Evolutionary conservation across 2,797 vertebrate species (phyloP).

Genomic region (Halcyon leucocephala): DNA sequence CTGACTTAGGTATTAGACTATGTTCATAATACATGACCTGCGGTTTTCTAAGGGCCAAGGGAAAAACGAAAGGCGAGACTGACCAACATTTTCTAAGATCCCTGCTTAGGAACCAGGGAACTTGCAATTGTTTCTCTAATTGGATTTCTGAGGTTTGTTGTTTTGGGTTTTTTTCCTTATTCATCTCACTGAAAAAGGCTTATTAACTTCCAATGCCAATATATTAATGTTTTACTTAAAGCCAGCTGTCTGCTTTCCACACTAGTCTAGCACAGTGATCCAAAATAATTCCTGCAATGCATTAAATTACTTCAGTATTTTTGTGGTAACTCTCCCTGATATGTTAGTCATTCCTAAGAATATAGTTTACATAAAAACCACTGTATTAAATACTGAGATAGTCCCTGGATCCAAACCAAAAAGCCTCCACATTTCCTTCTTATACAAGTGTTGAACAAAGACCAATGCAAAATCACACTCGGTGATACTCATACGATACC

Average conservation of each 20-base stretch:
- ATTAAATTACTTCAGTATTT: neutral
- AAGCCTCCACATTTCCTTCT: neutral
- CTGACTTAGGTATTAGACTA: slow-evolving; percentile 5
- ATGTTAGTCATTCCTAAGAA: neutral
- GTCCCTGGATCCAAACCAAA: neutral
- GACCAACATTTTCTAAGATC: neutral
- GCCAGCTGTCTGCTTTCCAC: neutral
- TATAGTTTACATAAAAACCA: neutral
- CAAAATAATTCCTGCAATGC: neutral
- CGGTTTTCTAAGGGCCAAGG: neutral
- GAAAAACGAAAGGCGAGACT: neutral
- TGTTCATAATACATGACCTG: slow-evolving; percentile 44
- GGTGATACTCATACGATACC: neutral
- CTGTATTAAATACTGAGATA: neutral
- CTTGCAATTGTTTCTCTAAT: neutral
- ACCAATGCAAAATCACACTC: neutral
- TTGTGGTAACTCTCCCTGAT: neutral
- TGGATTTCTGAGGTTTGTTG: neutral
- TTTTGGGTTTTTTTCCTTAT: neutral
- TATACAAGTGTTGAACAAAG: neutral
- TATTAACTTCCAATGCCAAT: neutral
- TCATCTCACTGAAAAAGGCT: neutral
- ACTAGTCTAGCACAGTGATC: neutral
- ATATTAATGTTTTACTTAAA: slow-evolving; percentile 10
- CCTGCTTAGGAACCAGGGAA: neutral